Conservation (phyloP, 30 jellyfish, hydroid and myxozoan genomes). For the Clytia hemisphaerica region DNA sequence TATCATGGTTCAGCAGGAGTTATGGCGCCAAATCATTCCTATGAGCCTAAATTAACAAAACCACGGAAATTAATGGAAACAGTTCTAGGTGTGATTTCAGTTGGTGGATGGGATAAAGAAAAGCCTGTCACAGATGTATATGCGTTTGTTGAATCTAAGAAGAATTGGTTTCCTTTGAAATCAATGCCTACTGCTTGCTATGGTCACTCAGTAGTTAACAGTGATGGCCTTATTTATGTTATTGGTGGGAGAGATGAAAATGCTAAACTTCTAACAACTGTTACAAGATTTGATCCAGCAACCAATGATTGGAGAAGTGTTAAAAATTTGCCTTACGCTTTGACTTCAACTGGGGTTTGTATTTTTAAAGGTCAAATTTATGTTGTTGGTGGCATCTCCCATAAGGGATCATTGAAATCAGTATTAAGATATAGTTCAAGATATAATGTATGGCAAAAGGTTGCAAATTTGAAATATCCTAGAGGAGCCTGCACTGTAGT, state of each 20-base stretch:
- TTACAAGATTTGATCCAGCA: conserved; percentile 73
- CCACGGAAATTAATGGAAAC: conserved; percentile 95
- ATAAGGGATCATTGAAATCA: conserved; percentile 58
- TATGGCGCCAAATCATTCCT: conserved; percentile 5
- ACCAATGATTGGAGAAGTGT: conserved; percentile 71
- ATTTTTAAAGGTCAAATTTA: conserved; percentile 78
- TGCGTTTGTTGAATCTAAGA: conserved; percentile 56
- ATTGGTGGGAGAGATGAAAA: conserved; percentile 87
- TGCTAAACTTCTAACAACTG: conserved; percentile 64
- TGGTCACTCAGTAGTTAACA: conserved; percentile 76
- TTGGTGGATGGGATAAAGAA: conserved; percentile 88
- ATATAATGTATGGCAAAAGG: conserved; percentile 77
- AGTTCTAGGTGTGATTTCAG: conserved; percentile 73
- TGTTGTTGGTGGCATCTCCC: conserved; percentile 77
- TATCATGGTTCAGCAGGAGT: conserved; percentile 46
- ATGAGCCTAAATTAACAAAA: conserved; percentile 37
- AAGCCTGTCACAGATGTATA: conserved; percentile 78
- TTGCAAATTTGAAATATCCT: conserved; percentile 58
- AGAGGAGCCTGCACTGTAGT: conserved; percentile 77
- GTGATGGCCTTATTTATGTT: conserved; percentile 86
- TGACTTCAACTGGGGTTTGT: conserved; percentile 85
- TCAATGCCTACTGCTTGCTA: conserved; percentile 68
- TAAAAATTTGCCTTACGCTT: conserved; percentile 72
- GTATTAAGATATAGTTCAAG: conserved; percentile 71
- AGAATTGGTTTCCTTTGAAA: conserved; percentile 77